These are phyloP conservation scores for Melinopterus prodromus DNA, from an alignment of 2,888 invertebrate genomes.

Conservation along the genomic window DNA sequence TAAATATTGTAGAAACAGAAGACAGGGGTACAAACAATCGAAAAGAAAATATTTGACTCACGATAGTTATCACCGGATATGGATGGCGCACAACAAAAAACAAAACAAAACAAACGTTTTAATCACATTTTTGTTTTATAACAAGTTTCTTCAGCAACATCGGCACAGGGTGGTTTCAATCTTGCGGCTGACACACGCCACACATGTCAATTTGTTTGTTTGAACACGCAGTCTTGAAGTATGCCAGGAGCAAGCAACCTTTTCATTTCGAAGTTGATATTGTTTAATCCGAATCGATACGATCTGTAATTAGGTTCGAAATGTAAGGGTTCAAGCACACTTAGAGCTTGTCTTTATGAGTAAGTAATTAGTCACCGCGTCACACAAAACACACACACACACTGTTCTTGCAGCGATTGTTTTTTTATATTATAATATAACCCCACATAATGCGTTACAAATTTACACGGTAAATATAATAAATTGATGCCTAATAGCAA, in stretches of 20 bases:
- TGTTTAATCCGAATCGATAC: background rate
- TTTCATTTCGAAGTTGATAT: background rate
- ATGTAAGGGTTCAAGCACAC: background rate
- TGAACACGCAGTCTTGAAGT: background rate
- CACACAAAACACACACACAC: background rate
- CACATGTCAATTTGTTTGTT: constrained; percentile 4
- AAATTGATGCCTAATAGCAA: constrained; percentile 30
- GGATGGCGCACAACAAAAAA: too few relatives aligned
- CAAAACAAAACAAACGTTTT: too few relatives aligned
- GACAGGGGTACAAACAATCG: background rate
- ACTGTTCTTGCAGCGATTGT: background rate
- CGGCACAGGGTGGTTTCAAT: background rate
- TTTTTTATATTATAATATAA: background rate
- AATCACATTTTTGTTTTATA: too few relatives aligned
- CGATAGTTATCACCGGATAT: background rate
- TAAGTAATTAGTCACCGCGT: background rate
- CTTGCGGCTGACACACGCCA: background rate
- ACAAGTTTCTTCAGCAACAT: too few relatives aligned
- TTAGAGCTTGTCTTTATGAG: background rate
- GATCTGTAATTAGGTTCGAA: background rate
- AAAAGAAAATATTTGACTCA: background rate
- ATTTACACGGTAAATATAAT: constrained; percentile 29
- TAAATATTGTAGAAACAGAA: background rate
- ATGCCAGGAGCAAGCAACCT: background rate
- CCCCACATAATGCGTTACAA: background rate